Percentiles rank a stretch among this genome's conserved stretches.
phyloP scores from a whole-genome alignment of 2,888 invertebrate species.

The Scaptodrosophila latifasciaeformis region DNA sequence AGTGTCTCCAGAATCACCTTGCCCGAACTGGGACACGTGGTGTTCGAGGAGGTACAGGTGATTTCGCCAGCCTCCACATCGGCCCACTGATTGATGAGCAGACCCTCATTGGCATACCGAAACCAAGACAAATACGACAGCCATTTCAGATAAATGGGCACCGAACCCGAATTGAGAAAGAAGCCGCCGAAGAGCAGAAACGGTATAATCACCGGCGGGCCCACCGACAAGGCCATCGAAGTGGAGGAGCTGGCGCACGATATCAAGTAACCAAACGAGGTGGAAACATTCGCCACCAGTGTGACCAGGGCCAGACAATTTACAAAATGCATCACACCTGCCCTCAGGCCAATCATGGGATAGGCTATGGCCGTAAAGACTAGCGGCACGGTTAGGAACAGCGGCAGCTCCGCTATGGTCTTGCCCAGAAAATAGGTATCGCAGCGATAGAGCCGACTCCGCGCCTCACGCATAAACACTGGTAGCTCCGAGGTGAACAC shows the following conservation, averaged over 20 bases:
- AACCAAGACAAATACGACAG: conserved; percentile 94
- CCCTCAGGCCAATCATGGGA: conserved; percentile 90
- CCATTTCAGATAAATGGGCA: conserved; percentile 90
- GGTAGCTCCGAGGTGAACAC: conserved; percentile 93
- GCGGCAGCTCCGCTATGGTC: conserved; percentile 90
- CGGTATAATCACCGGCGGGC: conserved; percentile 94
- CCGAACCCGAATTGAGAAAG: conserved; percentile 93
- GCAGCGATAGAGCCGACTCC: conserved; percentile 92
- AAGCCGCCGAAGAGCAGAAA: conserved; percentile 96
- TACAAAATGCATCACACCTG: conserved; percentile 82
- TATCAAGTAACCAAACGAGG: conserved; percentile 93
- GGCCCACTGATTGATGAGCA: conserved; percentile 92
- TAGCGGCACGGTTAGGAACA: conserved; percentile 88
- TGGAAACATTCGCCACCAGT: conserved; percentile 91
- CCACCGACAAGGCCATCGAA: conserved; percentile 91
- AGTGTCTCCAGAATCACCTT: conserved; percentile 85
- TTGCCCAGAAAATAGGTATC: conserved; percentile 94
- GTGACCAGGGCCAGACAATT: conserved; percentile 84
- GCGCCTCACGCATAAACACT: conserved; percentile 90
- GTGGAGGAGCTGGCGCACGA: conserved; percentile 89
- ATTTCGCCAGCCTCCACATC: conserved; percentile 84
- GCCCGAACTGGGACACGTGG: conserved; percentile 87
- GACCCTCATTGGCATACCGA: conserved; percentile 91
- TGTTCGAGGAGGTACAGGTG: conserved; percentile 83
- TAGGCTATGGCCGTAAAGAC: conserved; percentile 89